Conservation (phyloP, 2,888 invertebrate species). For the Stegophylla sp. region DNA sequence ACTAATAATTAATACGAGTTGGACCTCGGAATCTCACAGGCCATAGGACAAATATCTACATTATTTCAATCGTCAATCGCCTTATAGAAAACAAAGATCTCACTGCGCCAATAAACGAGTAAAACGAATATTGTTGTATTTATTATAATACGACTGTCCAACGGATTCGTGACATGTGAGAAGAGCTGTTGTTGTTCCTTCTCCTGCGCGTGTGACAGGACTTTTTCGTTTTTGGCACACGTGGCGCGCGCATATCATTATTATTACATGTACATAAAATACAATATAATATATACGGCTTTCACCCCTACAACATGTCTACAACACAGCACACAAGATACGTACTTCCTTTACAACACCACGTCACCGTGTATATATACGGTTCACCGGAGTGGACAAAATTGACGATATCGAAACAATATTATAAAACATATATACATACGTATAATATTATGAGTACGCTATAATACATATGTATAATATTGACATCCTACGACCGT, state of each 20-base stretch:
- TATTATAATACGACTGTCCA: no score
- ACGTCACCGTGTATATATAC: neutral
- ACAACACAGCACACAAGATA: neutral
- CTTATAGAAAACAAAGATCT: no score
- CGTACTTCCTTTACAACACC: neutral
- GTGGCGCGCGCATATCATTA: slow-evolving; percentile 8
- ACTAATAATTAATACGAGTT: no score
- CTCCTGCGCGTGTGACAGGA: neutral
- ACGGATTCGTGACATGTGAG: no score
- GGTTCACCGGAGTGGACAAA: slow-evolving; percentile 23
- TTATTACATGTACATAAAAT: neutral
- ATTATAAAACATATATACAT: slow-evolving; percentile 20
- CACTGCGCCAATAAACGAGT: no score
- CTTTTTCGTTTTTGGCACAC: slow-evolving; percentile 24
- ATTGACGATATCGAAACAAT: slow-evolving; percentile 39
- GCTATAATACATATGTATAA: neutral
- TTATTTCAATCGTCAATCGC: no score
- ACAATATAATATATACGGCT: no score
- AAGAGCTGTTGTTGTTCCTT: no score
- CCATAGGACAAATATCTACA: no score
- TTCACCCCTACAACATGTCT: neutral
- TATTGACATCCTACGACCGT: neutral
- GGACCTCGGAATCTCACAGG: no score
- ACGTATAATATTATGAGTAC: no score
- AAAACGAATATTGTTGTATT: no score